Evolutionary conservation across 2,113 vertebrate species (phyloP).

Genomic region (Callipepla californica): DNA sequence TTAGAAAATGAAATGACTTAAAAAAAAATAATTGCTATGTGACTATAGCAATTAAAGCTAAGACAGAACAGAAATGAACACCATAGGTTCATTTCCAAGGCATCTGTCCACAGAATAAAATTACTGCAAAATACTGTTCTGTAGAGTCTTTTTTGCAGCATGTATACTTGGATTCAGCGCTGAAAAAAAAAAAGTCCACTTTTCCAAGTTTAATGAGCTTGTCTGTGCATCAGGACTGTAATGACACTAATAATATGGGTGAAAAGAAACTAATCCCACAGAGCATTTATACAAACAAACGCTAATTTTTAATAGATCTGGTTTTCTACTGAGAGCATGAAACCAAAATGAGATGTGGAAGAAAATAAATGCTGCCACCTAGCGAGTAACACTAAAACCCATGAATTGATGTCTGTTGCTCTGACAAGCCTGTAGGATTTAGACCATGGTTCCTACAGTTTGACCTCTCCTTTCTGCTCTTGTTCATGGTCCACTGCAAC

Average conservation of each 20-base stretch:
- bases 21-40: neutral
- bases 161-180: neutral
- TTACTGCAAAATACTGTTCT: neutral
- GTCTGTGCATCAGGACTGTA: neutral
- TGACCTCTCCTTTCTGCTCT: neutral
- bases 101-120: neutral
- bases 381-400: neutral
- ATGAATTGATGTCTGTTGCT: neutral
- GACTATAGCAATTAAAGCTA: neutral
- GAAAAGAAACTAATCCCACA: neutral
- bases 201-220: neutral
- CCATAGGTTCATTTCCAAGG: neutral
- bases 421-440: accelerated
- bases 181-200: neutral
- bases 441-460: accelerated
- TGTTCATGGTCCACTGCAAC: neutral
- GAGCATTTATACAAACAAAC: neutral
- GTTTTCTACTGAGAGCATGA: neutral
- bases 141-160: neutral
- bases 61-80: neutral
- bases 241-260: neutral
- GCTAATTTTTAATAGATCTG: neutral
- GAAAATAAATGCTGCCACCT: slow-evolving; percentile 51
- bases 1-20: neutral
- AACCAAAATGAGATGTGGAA: neutral